Percentiles rank a stretch among this genome's conserved stretches.
Conservation (phyloP, 2,113 vertebrate species). For the Aplodontia rufa region DNA sequence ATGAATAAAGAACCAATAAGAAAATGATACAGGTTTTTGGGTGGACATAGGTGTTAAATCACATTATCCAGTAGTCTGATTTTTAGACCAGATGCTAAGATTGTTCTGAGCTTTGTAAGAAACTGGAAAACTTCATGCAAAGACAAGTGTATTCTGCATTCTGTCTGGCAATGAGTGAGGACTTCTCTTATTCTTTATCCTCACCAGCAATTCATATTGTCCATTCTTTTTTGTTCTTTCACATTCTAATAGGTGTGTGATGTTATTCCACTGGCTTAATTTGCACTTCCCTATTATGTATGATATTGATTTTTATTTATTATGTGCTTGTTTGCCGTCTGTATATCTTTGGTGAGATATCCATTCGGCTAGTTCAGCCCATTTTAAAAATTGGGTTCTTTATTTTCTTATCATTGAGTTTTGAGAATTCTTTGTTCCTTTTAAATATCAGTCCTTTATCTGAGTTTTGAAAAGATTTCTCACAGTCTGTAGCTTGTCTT, state of each 20-base stretch:
- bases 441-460: background rate
- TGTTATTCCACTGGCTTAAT: background rate
- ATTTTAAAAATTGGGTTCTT: background rate
- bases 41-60: background rate
- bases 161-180: background rate
- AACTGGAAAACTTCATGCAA: background rate
- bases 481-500: background rate
- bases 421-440: background rate
- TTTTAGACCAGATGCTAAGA: background rate
- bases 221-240: background rate
- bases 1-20: background rate
- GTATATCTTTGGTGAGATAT: background rate
- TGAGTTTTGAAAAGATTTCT: background rate
- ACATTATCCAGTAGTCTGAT: background rate
- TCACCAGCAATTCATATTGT: background rate
- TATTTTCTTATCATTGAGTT: background rate
- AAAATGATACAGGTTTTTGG: background rate
- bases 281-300: background rate
- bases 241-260: background rate
- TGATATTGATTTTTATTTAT: background rate
- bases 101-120: background rate
- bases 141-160: background rate
- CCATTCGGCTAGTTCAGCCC: background rate
- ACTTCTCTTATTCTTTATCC: background rate
- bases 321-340: background rate